Percentiles rank a stretch among this genome's conserved stretches.
Evolutionary conservation across 2,888 invertebrate genomes (phyloP).

Genomic region (Camptogramma bilineatum): DNA sequence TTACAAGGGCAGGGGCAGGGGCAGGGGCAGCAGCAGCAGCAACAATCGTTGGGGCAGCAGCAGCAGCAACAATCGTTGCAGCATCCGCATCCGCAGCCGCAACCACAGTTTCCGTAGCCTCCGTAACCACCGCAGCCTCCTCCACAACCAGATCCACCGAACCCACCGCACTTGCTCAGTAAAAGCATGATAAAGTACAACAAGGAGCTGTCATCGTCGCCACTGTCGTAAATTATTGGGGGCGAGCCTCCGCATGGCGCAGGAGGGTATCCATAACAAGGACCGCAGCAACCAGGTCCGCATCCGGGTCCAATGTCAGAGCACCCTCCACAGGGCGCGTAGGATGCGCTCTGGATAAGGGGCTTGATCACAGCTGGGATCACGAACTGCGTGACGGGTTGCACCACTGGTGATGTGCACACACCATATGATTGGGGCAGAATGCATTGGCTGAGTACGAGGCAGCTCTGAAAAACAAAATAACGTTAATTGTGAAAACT

Average conservation of each 20-base stretch:
- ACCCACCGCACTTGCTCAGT: slow-evolving; percentile 45
- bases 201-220: slow-evolving; percentile 50
- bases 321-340: slow-evolving; percentile 37
- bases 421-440: slow-evolving; percentile 32
- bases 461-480: slow-evolving; percentile 37
- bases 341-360: slow-evolving; percentile 43
- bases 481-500: neutral
- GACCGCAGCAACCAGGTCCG: slow-evolving; percentile 25
- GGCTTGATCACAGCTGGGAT: slow-evolving; percentile 65
- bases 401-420: slow-evolving; percentile 28
- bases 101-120: slow-evolving; percentile 7
- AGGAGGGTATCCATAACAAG: slow-evolving; percentile 24
- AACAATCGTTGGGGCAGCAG: neutral
- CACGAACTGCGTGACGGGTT: slow-evolving; percentile 53
- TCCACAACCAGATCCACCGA: slow-evolving; percentile 34
- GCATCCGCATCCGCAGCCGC: slow-evolving; percentile 22
- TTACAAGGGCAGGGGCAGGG: slow-evolving; percentile 17
- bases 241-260: slow-evolving; percentile 48
- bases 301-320: slow-evolving; percentile 25
- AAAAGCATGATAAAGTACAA: slow-evolving; percentile 64
- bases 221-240: slow-evolving; percentile 52
- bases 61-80: neutral
- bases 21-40: slow-evolving; percentile 22
- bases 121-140: slow-evolving; percentile 29
- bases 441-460: slow-evolving; percentile 33